phyloP scores from a whole-genome alignment of 2,888 invertebrate genomes.

The Sturmia bella region DNA sequence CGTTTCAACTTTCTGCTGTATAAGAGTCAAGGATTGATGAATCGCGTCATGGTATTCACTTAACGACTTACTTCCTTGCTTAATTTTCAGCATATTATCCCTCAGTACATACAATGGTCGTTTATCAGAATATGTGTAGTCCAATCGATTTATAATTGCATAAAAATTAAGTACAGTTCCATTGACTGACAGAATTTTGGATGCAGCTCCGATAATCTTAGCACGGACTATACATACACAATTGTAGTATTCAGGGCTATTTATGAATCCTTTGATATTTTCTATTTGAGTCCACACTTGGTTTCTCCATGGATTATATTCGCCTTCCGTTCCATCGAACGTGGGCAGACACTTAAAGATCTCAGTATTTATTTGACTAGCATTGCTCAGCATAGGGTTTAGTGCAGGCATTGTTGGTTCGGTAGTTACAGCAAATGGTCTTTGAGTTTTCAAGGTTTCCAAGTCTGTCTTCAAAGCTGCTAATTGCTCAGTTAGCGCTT shows the following conservation, averaged over 20 bases:
- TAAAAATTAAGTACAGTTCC: too few relatives aligned
- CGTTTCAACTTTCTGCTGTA: background rate
- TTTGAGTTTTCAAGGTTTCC: background rate
- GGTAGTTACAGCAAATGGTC: background rate
- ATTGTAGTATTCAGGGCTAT: background rate
- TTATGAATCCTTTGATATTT: background rate
- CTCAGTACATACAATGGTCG: background rate
- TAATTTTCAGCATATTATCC: background rate
- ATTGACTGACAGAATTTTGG: background rate
- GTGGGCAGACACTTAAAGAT: constrained; percentile 8
- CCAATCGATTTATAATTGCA: too few relatives aligned
- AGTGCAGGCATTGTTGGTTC: background rate
- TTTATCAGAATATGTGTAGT: too few relatives aligned
- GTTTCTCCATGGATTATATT: background rate
- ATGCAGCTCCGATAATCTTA: background rate
- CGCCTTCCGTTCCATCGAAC: background rate
- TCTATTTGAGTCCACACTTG: constrained; percentile 2
- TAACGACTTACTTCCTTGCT: constrained; percentile 5
- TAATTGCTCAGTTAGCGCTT: background rate
- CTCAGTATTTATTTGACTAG: background rate
- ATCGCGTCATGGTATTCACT: constrained; percentile 19
- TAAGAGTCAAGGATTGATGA: too few relatives aligned
- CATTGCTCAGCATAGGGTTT: background rate
- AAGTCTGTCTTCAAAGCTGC: background rate
- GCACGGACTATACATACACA: background rate